These are phyloP conservation scores for Caenorhabditis inopinata DNA, from an alignment of 1,140 invertebrate genomes.

Conservation along the genomic window DNA sequence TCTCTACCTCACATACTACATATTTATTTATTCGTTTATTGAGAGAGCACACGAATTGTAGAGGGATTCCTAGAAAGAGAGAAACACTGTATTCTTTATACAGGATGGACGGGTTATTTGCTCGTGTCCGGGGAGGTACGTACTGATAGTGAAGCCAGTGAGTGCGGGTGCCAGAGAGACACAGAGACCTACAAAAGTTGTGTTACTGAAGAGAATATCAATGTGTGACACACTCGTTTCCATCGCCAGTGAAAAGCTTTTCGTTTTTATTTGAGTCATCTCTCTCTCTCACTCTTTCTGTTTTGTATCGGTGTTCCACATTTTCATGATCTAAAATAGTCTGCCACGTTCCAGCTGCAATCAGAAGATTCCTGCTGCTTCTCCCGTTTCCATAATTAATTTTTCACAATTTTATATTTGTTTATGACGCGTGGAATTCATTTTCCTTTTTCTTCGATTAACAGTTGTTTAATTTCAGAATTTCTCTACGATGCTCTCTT, in stretches of 20 bases:
- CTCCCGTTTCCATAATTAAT: no score
- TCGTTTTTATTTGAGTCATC: conserved; percentile 8
- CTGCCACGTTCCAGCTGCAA: background rate
- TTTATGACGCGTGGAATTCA: no score
- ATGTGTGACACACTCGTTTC: background rate
- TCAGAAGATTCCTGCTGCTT: no score
- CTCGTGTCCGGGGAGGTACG: conserved; percentile 1
- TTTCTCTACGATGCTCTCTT: no score
- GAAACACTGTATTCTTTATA: conserved; percentile 3
- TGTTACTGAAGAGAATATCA: conserved; percentile 6
- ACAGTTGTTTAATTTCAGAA: no score
- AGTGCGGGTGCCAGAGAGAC: background rate
- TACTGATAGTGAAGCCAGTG: conserved; percentile 4
- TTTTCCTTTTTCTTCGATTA: no score
- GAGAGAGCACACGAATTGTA: background rate
- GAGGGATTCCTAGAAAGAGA: background rate
- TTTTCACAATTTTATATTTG: no score
- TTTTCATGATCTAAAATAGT: background rate
- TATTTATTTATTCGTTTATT: background rate
- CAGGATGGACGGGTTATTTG: conserved; percentile 32
- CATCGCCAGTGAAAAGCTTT: background rate
- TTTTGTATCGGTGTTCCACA: background rate
- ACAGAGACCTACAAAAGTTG: background rate
- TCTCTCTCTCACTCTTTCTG: no score
- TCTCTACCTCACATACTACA: background rate